phyloP scores from a whole-genome alignment of 2,888 invertebrate genomes.

The Clunio marinus region DNA sequence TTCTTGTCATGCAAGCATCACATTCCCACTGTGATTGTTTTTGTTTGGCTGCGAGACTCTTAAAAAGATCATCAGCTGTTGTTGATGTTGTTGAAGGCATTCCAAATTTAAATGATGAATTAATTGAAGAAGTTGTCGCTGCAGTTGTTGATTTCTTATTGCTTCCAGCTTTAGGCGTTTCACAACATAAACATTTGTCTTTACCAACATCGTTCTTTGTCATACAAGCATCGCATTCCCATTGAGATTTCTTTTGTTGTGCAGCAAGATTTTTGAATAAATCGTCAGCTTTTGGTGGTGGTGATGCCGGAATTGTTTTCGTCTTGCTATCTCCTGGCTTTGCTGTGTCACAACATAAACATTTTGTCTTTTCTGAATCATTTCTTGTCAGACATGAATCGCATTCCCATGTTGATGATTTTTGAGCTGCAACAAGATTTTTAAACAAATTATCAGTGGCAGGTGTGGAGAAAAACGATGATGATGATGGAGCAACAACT shows the following conservation, averaged over 20 bases:
- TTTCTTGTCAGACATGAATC: conserved; percentile 60
- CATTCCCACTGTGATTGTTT: conserved; percentile 63
- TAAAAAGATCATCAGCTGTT: conserved; percentile 52
- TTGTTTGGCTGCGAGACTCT: conserved; percentile 45
- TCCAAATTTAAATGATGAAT: conserved; percentile 13
- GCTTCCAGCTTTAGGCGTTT: conserved; percentile 51
- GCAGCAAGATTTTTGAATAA: conserved; percentile 38
- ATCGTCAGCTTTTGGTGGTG: conserved; percentile 46
- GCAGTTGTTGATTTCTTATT: conserved; percentile 24
- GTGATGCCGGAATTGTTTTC: conserved; percentile 42
- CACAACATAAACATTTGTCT: conserved; percentile 56
- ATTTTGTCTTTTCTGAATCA: conserved; percentile 50
- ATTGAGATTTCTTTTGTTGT: conserved; percentile 45
- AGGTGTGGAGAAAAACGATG: background rate
- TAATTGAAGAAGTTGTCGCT: conserved; percentile 4
- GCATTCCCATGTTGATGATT: conserved; percentile 63
- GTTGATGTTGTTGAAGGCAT: conserved; percentile 38
- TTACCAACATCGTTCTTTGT: conserved; percentile 53
- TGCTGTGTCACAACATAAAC: conserved; percentile 56
- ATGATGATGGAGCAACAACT: background rate
- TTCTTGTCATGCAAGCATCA: conserved; percentile 59
- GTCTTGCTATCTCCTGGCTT: conserved; percentile 45
- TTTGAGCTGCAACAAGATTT: conserved; percentile 44
- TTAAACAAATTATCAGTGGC: conserved; percentile 53
- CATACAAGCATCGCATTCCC: conserved; percentile 60